phyloP scores from a whole-genome alignment of 2,113 vertebrate genomes.

The Rhagologus leucostigma region DNA sequence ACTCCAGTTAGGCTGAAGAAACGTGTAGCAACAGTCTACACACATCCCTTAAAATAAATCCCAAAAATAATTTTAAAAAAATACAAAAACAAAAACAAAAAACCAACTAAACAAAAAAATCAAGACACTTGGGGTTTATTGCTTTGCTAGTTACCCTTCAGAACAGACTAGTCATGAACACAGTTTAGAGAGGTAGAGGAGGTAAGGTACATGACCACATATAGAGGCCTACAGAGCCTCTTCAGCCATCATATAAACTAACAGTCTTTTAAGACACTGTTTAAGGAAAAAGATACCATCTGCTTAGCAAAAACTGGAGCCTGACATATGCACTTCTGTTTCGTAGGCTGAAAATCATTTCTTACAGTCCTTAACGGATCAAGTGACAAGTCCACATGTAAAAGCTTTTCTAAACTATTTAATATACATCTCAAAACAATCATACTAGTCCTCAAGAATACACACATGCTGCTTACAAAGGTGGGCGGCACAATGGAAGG shows the following conservation, averaged over 20 bases:
- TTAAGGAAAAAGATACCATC: neutral
- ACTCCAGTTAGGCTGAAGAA: neutral
- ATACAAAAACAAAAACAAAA: neutral
- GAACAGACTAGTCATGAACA: rapidly evolving
- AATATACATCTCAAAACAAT: neutral
- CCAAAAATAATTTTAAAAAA: no score
- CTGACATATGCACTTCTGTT: neutral
- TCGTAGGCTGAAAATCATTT: neutral
- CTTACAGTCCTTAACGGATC: neutral
- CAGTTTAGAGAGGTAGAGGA: neutral
- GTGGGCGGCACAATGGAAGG: neutral
- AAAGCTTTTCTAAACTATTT: neutral
- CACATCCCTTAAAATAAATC: neutral
- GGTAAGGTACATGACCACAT: neutral
- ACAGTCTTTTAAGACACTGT: neutral
- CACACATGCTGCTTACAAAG: neutral
- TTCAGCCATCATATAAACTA: neutral
- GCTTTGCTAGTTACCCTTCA: neutral
- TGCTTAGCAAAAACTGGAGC: neutral
- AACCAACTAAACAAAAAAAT: neutral
- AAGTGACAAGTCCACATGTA: neutral
- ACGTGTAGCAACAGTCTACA: neutral
- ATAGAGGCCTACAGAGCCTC: neutral
- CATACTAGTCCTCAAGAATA: neutral
- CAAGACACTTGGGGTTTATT: neutral